These are phyloP conservation scores for Aricia agestis DNA, from an alignment of 1,140 invertebrate genomes.

Conservation along the genomic window DNA sequence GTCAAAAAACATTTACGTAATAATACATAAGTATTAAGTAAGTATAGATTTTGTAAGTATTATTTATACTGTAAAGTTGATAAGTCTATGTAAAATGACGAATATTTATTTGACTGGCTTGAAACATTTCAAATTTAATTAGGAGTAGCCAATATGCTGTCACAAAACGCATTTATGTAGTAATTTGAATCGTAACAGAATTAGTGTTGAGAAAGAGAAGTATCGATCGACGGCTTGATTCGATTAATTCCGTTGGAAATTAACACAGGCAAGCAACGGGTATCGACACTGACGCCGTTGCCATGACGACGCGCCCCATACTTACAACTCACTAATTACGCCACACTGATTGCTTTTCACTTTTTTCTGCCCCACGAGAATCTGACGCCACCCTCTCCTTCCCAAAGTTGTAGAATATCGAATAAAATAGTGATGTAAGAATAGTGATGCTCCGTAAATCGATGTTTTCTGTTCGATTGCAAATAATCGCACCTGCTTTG, in stretches of 20 bases:
- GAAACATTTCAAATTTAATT: too few species aligned
- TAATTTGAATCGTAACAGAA: neutral
- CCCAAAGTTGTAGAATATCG: conserved; percentile 51
- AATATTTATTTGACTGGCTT: too few species aligned
- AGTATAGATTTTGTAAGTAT: too few species aligned
- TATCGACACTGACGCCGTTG: conserved; percentile 65
- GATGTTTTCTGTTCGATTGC: conserved; percentile 6
- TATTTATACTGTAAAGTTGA: too few species aligned
- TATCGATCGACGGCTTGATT: conserved; percentile 59
- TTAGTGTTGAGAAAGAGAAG: neutral
- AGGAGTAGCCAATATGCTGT: neutral
- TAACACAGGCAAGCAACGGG: conserved; percentile 68
- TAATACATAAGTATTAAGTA: too few species aligned
- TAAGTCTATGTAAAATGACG: too few species aligned
- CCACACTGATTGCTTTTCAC: conserved; percentile 75
- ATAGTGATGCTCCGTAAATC: neutral
- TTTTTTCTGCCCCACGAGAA: conserved; percentile 72
- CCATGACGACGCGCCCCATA: conserved; percentile 71
- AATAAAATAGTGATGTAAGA: conserved; percentile 35
- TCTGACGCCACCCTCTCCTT: conserved; percentile 65
- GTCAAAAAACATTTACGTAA: neutral
- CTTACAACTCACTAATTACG: conserved; percentile 74
- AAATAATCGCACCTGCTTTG: conserved; percentile 5
- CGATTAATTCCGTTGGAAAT: conserved; percentile 72
- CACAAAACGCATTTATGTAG: neutral